Base-by-base conservation (phyloP, 92 coral and sea anemone genomes). In the Hydrozoanthus gracilis region DNA sequence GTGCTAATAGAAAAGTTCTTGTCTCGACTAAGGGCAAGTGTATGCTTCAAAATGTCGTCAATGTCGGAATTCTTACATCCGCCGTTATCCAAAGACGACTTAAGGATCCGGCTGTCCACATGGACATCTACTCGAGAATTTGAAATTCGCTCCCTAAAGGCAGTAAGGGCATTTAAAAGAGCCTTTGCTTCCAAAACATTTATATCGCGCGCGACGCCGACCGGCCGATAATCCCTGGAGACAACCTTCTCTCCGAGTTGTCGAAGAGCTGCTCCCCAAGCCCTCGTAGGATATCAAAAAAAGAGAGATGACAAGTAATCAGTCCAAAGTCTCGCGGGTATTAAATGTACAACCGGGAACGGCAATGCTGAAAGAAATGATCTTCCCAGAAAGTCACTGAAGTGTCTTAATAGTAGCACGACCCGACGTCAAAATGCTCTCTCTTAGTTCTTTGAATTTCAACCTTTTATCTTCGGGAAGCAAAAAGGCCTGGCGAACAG, bases 111-210 rank as follows among this genome's bases (percentile, higher is more conserved):
- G 87, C 49, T 84, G 76, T 79, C 88, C 27, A 69, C 48, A 83
- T 89, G 91, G 72, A 89, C 86, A 20, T 89, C 89, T 10, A 89
- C 56, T 68, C 86, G 60, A 62, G 89, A 62, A 69, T 89, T 89
- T 9, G 62, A 27, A 20, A 89, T 76, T 45, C 62, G 80, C 14
- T 58, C 49, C 50, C 77, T 76, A 45, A 89, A 89, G 4, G 92
- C 83, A 44, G 16, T 71, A 55, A 89, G 89, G 49, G 79, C 88
- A 73, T 77, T 52, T 50, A 84, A 56, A 77, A 89, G 65, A 67
- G 89, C 82, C 60, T 82, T 84, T 3, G 89, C 66, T 71, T 84
- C 92, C 82, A 61, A 61, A 76, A 76, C 6, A 46, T 78, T 54
- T 8, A 54, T 54, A 13, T 54, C 61, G 9, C 13, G 9, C 8